Conservation (phyloP, 1,140 invertebrate species). For the Psix sp. region DNA sequence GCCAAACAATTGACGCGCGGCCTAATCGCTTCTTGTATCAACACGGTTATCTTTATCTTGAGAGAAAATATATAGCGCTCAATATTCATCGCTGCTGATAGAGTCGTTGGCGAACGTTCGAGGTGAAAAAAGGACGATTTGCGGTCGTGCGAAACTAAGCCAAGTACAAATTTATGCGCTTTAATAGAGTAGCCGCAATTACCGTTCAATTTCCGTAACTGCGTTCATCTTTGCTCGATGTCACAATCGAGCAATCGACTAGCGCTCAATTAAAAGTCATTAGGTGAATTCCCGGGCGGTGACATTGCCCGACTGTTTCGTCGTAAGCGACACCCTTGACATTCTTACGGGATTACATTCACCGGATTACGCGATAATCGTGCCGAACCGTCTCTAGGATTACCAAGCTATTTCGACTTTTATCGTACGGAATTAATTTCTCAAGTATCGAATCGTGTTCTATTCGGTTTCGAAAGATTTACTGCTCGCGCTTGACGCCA, state of each 20-base stretch:
- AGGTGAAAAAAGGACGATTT: background rate
- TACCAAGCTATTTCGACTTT: constrained; percentile 56
- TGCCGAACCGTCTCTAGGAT: constrained; percentile 58
- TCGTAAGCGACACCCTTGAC: constrained; percentile 70
- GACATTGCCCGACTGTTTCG: constrained; percentile 63
- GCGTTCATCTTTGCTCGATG: constrained; percentile 70
- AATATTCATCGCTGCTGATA: constrained; percentile 17
- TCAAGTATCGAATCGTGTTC: constrained; percentile 39
- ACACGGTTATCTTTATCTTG: constrained; percentile 36
- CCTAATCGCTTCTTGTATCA: constrained; percentile 38
- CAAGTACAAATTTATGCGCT: constrained; percentile 6
- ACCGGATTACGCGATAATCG: constrained; percentile 57
- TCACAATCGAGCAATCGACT: constrained; percentile 65
- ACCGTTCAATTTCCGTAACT: constrained; percentile 73
- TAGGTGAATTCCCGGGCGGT: constrained; percentile 65
- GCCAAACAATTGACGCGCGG: constrained; percentile 14
- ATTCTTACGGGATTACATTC: constrained; percentile 67
- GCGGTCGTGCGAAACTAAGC: constrained; percentile 10
- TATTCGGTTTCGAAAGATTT: constrained; percentile 3
- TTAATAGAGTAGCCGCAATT: constrained; percentile 61
- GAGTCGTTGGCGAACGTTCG: too few relatives aligned
- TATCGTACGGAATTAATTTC: constrained; percentile 29
- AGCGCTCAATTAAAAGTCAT: constrained; percentile 72
- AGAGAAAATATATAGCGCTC: constrained; percentile 30
- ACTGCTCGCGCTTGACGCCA: constrained; percentile 19